Base-by-base conservation (phyloP, 1,140 invertebrate species). In the Pinna nobilis region DNA sequence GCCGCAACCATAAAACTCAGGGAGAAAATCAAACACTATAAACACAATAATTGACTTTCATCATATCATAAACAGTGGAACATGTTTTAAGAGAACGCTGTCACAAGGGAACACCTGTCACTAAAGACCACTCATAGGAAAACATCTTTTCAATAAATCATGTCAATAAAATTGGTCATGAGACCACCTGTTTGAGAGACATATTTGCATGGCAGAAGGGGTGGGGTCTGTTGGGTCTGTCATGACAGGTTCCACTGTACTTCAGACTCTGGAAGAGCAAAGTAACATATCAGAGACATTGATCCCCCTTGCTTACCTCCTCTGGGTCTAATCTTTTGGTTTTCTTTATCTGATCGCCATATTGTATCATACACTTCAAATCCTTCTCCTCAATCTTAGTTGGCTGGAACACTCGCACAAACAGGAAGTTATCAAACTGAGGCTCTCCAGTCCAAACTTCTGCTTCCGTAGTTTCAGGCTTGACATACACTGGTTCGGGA, bases 351-450 rank as follows among this genome's bases (percentile, higher is more conserved):
- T 86, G 79, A 37, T 80, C 80, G 30, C 78, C 81, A 74, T 78
- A 85, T 33, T 81, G 79, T 7, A 88, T 66, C 33, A 79, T 78
- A 81, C 86, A 87, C 50, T 83, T 83, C 1, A 88, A 23, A 5
- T 84, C 81, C 23, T 66, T 67, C 20, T 84, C 68, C 11, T 80
- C 75, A 30, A 88, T 67, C 41, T 78, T 82, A 15, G 84, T 71
- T 23, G 87, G 86, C n/a, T 74, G 78, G 60, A 79, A 86, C n/a
- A 87, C 76, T 60, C 86, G 70, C 1, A 87, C 74, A 70, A 80
- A 83, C 32, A 88, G 77, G 37, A 70, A 84, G n/a, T 76, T 41
- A 32, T 87, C 84, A 79, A 84, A 88, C 9, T 86, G 82, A 23
- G 84, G 82, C 50, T 86, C 81, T 23, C 79, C 77, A 9, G 86